Conservation (phyloP, 2,888 invertebrate genomes). For the Operophtera brumata region DNA sequence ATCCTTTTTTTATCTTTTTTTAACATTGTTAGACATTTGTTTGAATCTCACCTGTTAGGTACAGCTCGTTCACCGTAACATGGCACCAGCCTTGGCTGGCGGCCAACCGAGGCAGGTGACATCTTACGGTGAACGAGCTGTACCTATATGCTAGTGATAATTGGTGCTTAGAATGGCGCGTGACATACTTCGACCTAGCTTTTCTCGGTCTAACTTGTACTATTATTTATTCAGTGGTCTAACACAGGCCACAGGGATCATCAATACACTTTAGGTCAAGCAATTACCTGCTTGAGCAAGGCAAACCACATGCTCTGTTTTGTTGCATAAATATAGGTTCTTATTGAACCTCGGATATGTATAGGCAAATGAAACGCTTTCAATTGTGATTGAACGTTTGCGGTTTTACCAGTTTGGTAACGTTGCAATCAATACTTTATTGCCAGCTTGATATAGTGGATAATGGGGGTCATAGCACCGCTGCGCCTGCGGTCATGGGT, state of each 20-base stretch:
- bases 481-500: slow-evolving; percentile 29
- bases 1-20: too few species aligned
- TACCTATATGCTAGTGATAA: neutral
- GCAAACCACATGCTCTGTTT: slow-evolving; percentile 41
- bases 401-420: slow-evolving; percentile 14
- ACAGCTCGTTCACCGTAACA: too few species aligned
- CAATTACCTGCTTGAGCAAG: slow-evolving; percentile 52
- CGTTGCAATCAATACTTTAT: slow-evolving; percentile 27
- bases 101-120: too few species aligned
- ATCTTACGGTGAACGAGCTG: too few species aligned
- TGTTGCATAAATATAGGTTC: slow-evolving; percentile 21
- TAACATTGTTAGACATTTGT: too few species aligned
- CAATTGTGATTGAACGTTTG: slow-evolving; percentile 15
- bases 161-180: neutral
- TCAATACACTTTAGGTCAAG: slow-evolving; percentile 43
- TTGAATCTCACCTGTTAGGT: too few species aligned
- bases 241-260: slow-evolving; percentile 28
- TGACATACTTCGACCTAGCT: slow-evolving; percentile 27
- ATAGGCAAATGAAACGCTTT: slow-evolving; percentile 15
- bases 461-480: slow-evolving; percentile 26
- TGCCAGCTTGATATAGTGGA: slow-evolving; percentile 24
- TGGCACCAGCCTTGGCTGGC: too few species aligned
- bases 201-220: slow-evolving; percentile 32
- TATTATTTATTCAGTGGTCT: too few species aligned
- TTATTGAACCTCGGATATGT: slow-evolving; percentile 6